Percentiles rank a stretch among this genome's conserved stretches.
These are phyloP conservation scores for Sturmia bella DNA, from an alignment of 2,888 invertebrate genomes.

Conservation along the genomic window DNA sequence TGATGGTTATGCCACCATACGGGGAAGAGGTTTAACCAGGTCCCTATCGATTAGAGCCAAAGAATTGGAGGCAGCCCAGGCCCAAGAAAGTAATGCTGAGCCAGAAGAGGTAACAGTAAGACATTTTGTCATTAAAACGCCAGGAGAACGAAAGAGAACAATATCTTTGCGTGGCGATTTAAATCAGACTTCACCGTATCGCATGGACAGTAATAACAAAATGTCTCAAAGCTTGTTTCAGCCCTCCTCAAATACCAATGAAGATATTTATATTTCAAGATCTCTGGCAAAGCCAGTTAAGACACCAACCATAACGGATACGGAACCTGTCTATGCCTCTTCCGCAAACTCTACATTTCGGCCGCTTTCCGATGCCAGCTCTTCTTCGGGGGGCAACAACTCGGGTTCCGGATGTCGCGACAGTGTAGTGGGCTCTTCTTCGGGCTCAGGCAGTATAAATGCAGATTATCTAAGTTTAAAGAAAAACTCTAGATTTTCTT, in stretches of 20 bases:
- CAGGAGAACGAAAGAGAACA: conserved; percentile 76
- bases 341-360: conserved; percentile 75
- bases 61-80: conserved; percentile 75
- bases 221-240: conserved; percentile 62
- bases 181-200: conserved; percentile 73
- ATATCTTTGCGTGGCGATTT: conserved; percentile 78
- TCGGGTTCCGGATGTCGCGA: conserved; percentile 71
- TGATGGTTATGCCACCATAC: conserved; percentile 94
- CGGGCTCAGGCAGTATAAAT: conserved; percentile 72
- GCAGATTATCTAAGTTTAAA: conserved; percentile 79
- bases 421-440: conserved; percentile 72
- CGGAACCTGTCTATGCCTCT: conserved; percentile 78
- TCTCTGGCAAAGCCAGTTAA: conserved; percentile 76
- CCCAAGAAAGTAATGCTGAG: conserved; percentile 66
- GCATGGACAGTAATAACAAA: conserved; percentile 52
- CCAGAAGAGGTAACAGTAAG: neutral
- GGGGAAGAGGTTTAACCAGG: conserved; percentile 83
- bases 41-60: conserved; percentile 81
- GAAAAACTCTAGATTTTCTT: conserved; percentile 80
- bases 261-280: conserved; percentile 76
- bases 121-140: conserved; percentile 33
- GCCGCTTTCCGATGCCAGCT: conserved; percentile 79
- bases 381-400: conserved; percentile 78
- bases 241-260: conserved; percentile 59
- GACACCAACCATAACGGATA: conserved; percentile 77